Evolutionary conservation across 2,888 invertebrate species (phyloP), one percentile per base, ranked within the genome.

Genomic region (Sinohyriopsis cumingii): DNA sequence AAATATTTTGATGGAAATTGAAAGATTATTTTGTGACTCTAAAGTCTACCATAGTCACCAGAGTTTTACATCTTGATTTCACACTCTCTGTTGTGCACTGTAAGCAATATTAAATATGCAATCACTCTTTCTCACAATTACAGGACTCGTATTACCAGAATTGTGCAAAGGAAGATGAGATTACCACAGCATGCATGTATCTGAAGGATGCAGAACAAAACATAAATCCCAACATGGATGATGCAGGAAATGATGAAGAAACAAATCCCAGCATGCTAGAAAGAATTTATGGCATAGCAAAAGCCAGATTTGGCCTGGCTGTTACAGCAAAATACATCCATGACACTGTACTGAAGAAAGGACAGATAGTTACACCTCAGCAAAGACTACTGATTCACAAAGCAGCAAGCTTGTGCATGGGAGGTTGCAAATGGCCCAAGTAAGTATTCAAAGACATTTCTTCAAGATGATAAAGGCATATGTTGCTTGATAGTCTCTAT

Each of bases 341-440:
- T 53, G 68, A 68, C 15, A 63, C 72, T 25, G 73, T 78, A 24
- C 55, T 61, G 55, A 72, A 73, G 65, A 62, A 66, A 1, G 28
- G 63, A 3, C 69, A 68, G n/a, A 28, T 57, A 25, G 66, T 60
- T 53, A 59, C 67, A n/a, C 45, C 56, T 12, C 12, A 59, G 12
- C 63, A 75, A 12, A 72, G 72, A 63, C 63, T 64, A 28, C 68
- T 84, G 62, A 69, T 80, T 55, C 75, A 80, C 25, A 71, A 69
- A 45, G 81, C 83, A 22, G 63, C 66, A 25, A 65, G 20, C 33
- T 66, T 83, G 15, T 79, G 78, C 69, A 68, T 73, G 12, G 74
- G 77, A 33, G 33, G 7, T 33, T 33, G 33, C 33, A 33, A 68
- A 24, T 82, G 81, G 83, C 82, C 82, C 20, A 71, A 72, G 79